These are phyloP conservation scores for Lanistes nyassanus DNA, from an alignment of 1,140 invertebrate species.

Conservation along the genomic window DNA sequence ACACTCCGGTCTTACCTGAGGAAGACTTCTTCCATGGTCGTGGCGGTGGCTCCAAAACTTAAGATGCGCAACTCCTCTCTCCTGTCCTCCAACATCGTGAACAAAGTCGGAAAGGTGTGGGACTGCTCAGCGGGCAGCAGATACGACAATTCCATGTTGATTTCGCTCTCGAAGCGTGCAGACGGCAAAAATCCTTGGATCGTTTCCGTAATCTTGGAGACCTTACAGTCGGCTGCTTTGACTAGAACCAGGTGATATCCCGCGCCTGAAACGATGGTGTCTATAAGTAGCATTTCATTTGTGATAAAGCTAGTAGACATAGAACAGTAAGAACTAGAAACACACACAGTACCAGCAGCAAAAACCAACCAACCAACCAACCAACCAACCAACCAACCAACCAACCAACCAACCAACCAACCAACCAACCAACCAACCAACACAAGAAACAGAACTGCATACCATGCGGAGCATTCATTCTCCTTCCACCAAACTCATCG, in stretches of 20 bases:
- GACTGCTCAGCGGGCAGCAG: conserved; percentile 63
- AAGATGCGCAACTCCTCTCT: conserved; percentile 74
- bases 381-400: too few relatives aligned
- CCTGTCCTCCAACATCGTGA: conserved; percentile 74
- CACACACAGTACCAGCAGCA: too few relatives aligned
- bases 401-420: too few relatives aligned
- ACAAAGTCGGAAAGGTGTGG: conserved; percentile 67
- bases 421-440: too few relatives aligned
- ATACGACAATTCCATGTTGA: conserved; percentile 61
- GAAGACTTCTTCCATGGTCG: conserved; percentile 89
- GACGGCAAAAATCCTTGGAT: conserved; percentile 46
- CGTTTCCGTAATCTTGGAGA: conserved; percentile 57
- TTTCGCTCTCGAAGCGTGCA: conserved; percentile 58
- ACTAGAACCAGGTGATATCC: conserved; percentile 64
- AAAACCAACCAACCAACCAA: too few relatives aligned
- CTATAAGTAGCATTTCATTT: too few relatives aligned
- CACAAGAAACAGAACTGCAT: too few relatives aligned
- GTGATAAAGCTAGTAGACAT: too few relatives aligned
- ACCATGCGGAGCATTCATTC: too few relatives aligned
- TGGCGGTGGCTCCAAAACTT: conserved; percentile 82
- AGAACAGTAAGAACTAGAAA: too few relatives aligned
- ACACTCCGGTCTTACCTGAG: conserved; percentile 73
- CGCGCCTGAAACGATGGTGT: conserved; percentile 48
- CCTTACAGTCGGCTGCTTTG: conserved; percentile 68
- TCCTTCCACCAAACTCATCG: too few relatives aligned